Evolutionary conservation across 1,140 invertebrate species (phyloP).

Genomic region (Pseudomyrmex pallidus): DNA sequence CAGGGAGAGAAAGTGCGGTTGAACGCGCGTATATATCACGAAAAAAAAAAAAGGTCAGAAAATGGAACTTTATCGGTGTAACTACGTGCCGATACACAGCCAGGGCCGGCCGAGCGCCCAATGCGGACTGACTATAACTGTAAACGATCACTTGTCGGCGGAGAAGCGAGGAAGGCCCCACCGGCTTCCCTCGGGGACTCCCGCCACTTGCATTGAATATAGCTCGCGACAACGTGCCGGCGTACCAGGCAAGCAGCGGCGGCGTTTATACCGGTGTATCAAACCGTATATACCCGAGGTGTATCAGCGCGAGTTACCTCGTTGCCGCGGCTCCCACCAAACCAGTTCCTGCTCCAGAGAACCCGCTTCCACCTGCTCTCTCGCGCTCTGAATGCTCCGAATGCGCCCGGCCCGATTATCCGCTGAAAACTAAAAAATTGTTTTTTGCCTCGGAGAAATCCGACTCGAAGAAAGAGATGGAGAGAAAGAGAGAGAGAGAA

Average conservation of each 20-base stretch:
- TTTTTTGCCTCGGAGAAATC: constrained; percentile 20
- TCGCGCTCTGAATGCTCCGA: constrained; percentile 38
- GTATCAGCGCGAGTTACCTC: constrained; percentile 58
- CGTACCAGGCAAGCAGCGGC: constrained; percentile 2
- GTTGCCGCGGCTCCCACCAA: constrained; percentile 54
- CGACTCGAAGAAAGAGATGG: not conserved
- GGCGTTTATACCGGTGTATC: constrained; percentile 5
- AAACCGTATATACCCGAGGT: constrained; percentile 7
- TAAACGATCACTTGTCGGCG: constrained; percentile 85
- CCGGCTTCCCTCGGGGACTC: constrained; percentile 55
- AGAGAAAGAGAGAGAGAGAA: not conserved
- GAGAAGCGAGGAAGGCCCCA: constrained; percentile 63
- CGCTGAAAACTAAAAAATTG: constrained; percentile 8
- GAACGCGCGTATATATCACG: constrained; percentile 8
- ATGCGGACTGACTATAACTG: constrained; percentile 86
- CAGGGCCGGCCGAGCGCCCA: constrained; percentile 84
- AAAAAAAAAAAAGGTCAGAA: constrained; percentile 3
- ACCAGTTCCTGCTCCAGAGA: constrained; percentile 63
- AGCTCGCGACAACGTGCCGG: constrained; percentile 49
- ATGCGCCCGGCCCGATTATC: constrained; percentile 18
- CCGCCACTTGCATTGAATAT: constrained; percentile 56
- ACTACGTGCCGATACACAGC: constrained; percentile 62
- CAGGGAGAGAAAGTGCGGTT: not conserved
- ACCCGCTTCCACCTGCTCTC: constrained; percentile 66
- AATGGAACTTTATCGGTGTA: constrained; percentile 27